Percentiles rank a stretch among this genome's conserved stretches.
Conservation (phyloP, 2,113 vertebrate genomes). For the Grallaria varia region DNA sequence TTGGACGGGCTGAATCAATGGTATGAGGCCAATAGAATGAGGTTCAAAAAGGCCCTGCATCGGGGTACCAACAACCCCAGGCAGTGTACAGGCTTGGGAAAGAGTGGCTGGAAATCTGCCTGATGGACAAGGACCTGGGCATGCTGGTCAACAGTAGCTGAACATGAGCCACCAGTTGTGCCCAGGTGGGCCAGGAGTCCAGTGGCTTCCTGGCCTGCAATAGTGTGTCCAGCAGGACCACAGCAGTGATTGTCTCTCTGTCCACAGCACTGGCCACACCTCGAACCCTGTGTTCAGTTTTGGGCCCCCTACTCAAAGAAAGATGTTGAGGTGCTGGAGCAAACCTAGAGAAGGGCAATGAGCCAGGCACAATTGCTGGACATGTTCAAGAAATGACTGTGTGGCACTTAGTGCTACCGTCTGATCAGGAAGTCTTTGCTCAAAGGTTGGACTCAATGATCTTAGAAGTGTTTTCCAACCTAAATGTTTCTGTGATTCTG, state of each 20-base stretch:
- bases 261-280: accelerated
- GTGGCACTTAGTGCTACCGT: background rate
- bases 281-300: accelerated
- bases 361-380: background rate
- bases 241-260: background rate
- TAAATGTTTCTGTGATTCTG: background rate
- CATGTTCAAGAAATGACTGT: background rate
- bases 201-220: background rate
- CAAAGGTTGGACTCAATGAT: background rate
- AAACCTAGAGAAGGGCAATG: background rate
- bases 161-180: background rate
- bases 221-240: background rate
- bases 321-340: background rate
- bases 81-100: background rate
- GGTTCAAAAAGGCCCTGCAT: background rate
- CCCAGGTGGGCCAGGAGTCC: background rate
- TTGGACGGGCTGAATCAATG: background rate
- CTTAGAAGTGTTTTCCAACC: background rate
- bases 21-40: background rate
- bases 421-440: background rate
- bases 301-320: background rate
- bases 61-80: background rate
- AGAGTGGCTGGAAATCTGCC: background rate
- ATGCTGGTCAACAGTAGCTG: background rate
- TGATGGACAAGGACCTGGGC: background rate